Evolutionary conservation across 2,113 vertebrate genomes (phyloP).

Genomic region (Thalassoma bifasciatum): DNA sequence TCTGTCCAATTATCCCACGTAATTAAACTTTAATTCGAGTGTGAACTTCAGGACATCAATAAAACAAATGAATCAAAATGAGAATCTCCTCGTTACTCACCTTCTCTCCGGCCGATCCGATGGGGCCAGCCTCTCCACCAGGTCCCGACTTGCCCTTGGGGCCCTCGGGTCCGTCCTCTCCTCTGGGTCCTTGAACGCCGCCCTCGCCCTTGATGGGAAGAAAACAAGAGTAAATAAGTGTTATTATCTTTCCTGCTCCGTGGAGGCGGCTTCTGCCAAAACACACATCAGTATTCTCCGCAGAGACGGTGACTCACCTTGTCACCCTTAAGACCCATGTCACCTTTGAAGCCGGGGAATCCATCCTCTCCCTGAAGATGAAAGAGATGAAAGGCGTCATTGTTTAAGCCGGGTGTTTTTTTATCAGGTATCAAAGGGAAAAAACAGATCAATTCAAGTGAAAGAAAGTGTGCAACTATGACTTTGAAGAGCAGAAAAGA

Average conservation of each 20-base stretch:
- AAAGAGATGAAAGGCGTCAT: slow-evolving; percentile 10
- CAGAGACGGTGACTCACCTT: slow-evolving; percentile 83
- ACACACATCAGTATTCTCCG: neutral
- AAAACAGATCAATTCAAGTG: neutral
- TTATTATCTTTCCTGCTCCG: neutral
- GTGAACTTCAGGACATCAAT: neutral
- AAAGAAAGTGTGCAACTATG: neutral
- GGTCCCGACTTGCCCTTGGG: slow-evolving; percentile 96
- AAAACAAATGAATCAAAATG: slow-evolving; percentile 1
- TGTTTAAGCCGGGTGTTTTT: neutral
- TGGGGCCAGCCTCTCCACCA: slow-evolving; percentile 88
- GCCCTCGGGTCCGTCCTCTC: slow-evolving; percentile 97
- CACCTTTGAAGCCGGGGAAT: slow-evolving; percentile 98
- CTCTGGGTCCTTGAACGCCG: slow-evolving; percentile 88
- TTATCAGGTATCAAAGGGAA: neutral
- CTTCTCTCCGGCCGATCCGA: slow-evolving; percentile 95
- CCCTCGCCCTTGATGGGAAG: slow-evolving; percentile 86
- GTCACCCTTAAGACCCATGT: slow-evolving; percentile 98
- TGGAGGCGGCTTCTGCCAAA: neutral
- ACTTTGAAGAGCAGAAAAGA: slow-evolving; percentile 2
- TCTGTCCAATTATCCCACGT: neutral
- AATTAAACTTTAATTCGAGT: neutral
- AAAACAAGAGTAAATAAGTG: neutral
- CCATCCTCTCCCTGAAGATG: slow-evolving; percentile 94
- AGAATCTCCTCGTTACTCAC: slow-evolving; percentile 66